Conservation (phyloP, 64 coral and sea anemone genomes). For the Anthopleura sola region DNA sequence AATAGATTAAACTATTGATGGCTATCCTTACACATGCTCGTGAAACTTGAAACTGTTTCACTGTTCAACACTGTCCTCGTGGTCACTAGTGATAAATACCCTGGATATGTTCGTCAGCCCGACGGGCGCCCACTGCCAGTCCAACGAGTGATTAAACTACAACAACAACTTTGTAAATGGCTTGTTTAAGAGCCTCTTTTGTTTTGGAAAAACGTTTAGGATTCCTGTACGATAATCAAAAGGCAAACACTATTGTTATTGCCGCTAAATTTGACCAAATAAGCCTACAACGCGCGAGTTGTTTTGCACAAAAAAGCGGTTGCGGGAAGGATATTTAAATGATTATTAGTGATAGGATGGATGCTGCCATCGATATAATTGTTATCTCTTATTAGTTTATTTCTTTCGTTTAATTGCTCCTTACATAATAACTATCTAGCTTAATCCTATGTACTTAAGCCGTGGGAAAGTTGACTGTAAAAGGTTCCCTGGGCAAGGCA, state of each 20-base stretch:
- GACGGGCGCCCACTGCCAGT: neutral
- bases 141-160: neutral
- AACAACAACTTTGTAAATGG: neutral
- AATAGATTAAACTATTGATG: slow-evolving; percentile 1
- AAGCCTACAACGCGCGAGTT: too few species aligned
- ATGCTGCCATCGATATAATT: neutral
- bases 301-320: too few species aligned
- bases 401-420: neutral
- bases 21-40: neutral
- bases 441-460: slow-evolving; percentile 15
- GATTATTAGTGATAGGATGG: neutral
- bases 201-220: neutral
- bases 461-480: slow-evolving; percentile 12
- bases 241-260: neutral
- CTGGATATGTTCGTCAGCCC: neutral
- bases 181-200: neutral
- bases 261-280: too few species aligned
- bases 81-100: slow-evolving; percentile 1
- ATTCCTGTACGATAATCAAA: neutral
- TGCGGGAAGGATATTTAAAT: too few species aligned
- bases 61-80: slow-evolving; percentile 13
- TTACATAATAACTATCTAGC: neutral
- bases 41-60: neutral
- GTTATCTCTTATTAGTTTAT: neutral
- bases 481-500: neutral